Evolutionary conservation across 2,797 vertebrate species (phyloP).

Genomic region (Neostethus bicornis): DNA sequence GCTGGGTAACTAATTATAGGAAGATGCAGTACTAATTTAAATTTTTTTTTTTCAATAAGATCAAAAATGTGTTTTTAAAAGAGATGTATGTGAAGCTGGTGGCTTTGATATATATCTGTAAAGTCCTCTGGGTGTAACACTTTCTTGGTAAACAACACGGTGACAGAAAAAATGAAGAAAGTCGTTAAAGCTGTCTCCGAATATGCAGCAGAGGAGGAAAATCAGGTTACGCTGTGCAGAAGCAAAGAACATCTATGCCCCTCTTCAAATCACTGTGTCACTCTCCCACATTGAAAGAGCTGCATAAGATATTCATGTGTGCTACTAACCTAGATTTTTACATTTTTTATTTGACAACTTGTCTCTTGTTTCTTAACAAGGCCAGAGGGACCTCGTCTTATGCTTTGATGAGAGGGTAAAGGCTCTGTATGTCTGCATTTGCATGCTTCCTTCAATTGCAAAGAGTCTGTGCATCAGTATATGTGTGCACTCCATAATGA

Average conservation of each 20-base stretch:
- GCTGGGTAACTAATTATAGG: constrained; percentile 53
- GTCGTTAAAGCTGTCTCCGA: constrained; percentile 8
- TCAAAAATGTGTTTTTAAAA: constrained; percentile 32
- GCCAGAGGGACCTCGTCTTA: constrained; percentile 35
- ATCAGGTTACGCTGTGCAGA: constrained; percentile 53
- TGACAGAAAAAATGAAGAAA: constrained; percentile 9
- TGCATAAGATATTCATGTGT: constrained; percentile 68
- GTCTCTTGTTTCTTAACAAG: constrained; percentile 53
- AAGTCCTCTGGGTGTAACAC: not conserved
- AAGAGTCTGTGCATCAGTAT: constrained; percentile 32
- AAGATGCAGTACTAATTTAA: constrained; percentile 27
- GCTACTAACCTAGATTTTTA: constrained; percentile 73
- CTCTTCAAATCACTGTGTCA: constrained; percentile 68
- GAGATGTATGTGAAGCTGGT: constrained; percentile 16
- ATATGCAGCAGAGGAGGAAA: constrained; percentile 34
- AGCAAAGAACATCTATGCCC: constrained; percentile 44
- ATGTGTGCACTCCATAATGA: constrained; percentile 34
- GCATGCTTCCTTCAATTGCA: constrained; percentile 29
- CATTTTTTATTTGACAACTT: constrained; percentile 66
- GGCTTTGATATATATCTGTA: constrained; percentile 23
- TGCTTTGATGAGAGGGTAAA: constrained; percentile 62
- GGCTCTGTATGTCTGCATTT: constrained; percentile 21
- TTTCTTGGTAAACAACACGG: constrained; percentile 9
- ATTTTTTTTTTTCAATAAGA: constrained; percentile 22
- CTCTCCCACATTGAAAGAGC: constrained; percentile 61